These are phyloP conservation scores for Ptychobarbus kaznakovi DNA, from an alignment of 2,797 vertebrate genomes.

Conservation along the genomic window DNA sequence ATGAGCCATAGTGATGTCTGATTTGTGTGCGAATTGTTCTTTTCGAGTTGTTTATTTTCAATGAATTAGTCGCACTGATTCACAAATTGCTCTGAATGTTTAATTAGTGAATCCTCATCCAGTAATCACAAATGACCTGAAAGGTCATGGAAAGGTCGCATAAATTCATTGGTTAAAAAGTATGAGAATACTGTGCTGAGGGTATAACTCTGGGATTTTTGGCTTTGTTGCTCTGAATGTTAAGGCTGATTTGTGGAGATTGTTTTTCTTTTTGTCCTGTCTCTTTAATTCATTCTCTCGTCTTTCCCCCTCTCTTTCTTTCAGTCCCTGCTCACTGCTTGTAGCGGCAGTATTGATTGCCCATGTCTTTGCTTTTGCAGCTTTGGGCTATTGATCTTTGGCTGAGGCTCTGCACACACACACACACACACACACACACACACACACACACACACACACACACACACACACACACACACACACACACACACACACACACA, in stretches of 20 bases:
- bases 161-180: not conserved
- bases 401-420: slow-evolving; percentile 52
- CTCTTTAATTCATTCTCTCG: slow-evolving; percentile 71
- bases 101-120: slow-evolving; percentile 14
- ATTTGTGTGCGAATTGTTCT: slow-evolving; percentile 18
- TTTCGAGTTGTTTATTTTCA: slow-evolving; percentile 17
- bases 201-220: slow-evolving; percentile 21
- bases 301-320: slow-evolving; percentile 70
- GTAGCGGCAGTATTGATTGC: slow-evolving; percentile 81
- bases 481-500: slow-evolving; percentile 53
- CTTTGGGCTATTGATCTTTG: slow-evolving; percentile 81
- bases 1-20: slow-evolving; percentile 16
- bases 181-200: not conserved
- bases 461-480: slow-evolving; percentile 37
- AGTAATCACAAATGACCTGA: slow-evolving; percentile 15
- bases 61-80: slow-evolving; percentile 13
- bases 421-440: too few relatives aligned
- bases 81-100: slow-evolving; percentile 17
- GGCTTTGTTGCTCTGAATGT: slow-evolving; percentile 39
- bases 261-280: slow-evolving; percentile 68
- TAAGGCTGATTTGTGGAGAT: slow-evolving; percentile 66
- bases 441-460: too few relatives aligned
- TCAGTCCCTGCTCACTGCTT: slow-evolving; percentile 71
- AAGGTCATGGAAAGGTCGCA: slow-evolving; percentile 14
- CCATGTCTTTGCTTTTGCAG: slow-evolving; percentile 82